These are phyloP conservation scores for Parnassius smintheus DNA, from an alignment of 2,888 invertebrate species.

Conservation along the genomic window DNA sequence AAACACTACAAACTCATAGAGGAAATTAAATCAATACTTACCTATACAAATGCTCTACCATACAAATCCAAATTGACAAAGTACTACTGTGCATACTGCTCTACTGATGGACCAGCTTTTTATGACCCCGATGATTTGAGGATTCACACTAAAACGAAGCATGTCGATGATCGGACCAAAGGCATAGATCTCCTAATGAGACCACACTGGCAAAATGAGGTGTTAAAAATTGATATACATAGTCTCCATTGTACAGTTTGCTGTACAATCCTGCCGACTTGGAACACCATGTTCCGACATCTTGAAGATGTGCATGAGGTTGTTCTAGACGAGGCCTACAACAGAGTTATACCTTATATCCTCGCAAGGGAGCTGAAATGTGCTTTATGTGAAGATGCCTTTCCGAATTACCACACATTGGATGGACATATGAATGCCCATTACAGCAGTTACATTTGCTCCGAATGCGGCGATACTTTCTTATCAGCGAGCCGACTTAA, in stretches of 20 bases:
- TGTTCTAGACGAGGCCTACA: conserved; percentile 45
- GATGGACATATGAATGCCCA: conserved; percentile 71
- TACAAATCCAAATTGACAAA: conserved; percentile 46
- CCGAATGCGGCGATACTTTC: conserved; percentile 61
- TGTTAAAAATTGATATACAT: conserved; percentile 54
- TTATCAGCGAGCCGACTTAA: conserved; percentile 43
- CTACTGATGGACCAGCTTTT: conserved; percentile 39
- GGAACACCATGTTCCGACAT: conserved; percentile 58
- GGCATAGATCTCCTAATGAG: conserved; percentile 48
- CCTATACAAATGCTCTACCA: conserved; percentile 55
- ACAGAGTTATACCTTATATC: conserved; percentile 59
- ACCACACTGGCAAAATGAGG: conserved; percentile 54
- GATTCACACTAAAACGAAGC: conserved; percentile 43
- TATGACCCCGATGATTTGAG: conserved; percentile 47
- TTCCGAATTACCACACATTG: conserved; percentile 43
- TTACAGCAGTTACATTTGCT: conserved; percentile 64
- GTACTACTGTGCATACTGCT: conserved; percentile 56
- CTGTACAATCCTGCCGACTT: conserved; percentile 35
- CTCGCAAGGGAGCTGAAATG: conserved; percentile 46
- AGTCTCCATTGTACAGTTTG: conserved; percentile 50
- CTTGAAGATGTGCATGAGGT: conserved; percentile 43
- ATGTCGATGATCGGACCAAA: conserved; percentile 36
- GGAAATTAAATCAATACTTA: conserved; percentile 50
- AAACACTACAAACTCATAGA: conserved; percentile 39
- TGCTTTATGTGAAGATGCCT: conserved; percentile 46